Conservation (phyloP, 2,888 invertebrate species). For the Amiota mariae region DNA sequence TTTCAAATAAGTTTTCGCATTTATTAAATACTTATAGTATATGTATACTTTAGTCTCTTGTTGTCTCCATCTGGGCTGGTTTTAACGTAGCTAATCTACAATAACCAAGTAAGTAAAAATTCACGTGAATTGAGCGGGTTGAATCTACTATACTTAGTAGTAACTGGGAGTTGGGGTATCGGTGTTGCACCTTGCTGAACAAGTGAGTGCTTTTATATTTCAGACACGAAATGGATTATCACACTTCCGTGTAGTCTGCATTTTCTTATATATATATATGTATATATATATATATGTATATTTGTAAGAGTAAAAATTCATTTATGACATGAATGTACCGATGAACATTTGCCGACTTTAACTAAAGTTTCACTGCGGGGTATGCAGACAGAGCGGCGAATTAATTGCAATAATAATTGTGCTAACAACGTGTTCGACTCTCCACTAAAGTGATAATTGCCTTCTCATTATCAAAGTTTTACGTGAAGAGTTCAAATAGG, state of each 20-base stretch:
- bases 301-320: conserved; percentile 27
- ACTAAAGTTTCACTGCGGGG: neutral
- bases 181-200: neutral
- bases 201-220: conserved; percentile 44
- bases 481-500: conserved; percentile 51
- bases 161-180: too few species aligned
- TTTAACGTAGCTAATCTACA: conserved; percentile 32
- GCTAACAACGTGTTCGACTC: conserved; percentile 51
- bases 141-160: too few species aligned
- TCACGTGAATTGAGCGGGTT: too few species aligned
- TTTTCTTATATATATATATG: conserved; percentile 28
- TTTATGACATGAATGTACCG: conserved; percentile 35
- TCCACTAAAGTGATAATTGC: conserved; percentile 60
- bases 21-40: neutral
- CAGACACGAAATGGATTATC: conserved; percentile 58
- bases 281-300: too few species aligned
- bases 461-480: conserved; percentile 61
- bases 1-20: conserved; percentile 4
- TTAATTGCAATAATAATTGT: conserved; percentile 46
- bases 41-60: conserved; percentile 29
- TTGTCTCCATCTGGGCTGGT: conserved; percentile 1
- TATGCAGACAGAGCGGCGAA: neutral
- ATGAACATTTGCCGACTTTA: neutral
- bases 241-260: conserved; percentile 53
- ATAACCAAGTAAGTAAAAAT: neutral